Evolutionary conservation across 2,888 invertebrate species (phyloP).

Genomic region (Drosophila longiperda): DNA sequence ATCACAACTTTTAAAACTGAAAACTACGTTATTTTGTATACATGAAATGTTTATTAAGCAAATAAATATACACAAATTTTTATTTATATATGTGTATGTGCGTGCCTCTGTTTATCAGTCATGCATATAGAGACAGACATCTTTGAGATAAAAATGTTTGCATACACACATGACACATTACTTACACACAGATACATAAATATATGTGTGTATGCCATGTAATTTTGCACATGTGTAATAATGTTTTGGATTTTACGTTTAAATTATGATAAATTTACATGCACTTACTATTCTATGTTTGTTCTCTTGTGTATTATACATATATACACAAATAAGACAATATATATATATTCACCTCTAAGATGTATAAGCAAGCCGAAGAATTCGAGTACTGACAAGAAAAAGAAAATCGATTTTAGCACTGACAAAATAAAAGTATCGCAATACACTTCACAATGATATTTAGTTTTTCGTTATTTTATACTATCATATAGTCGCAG

Average conservation of each 20-base stretch:
- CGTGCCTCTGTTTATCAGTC: constrained; percentile 11
- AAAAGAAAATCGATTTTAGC: constrained; percentile 39
- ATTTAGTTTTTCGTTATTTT: not conserved
- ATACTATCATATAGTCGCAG: not conserved
- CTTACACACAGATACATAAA: constrained; percentile 7
- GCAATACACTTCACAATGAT: not conserved
- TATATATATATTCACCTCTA: constrained; percentile 26
- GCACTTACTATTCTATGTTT: not conserved
- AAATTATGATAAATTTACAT: not conserved
- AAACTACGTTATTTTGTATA: not conserved
- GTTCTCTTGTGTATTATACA: not conserved
- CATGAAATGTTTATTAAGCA: not conserved
- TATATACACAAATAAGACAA: constrained; percentile 10
- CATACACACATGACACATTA: constrained; percentile 7
- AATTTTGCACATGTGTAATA: constrained; percentile 4
- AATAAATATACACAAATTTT: not conserved
- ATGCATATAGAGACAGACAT: constrained; percentile 2
- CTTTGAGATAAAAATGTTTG: constrained; percentile 11
- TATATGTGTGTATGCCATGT: constrained; percentile 1
- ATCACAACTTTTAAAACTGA: not conserved
- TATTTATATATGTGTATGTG: not conserved
- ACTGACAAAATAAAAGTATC: constrained; percentile 15
- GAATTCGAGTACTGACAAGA: constrained; percentile 10
- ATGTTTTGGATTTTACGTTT: not conserved
- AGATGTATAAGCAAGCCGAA: constrained; percentile 24